phyloP scores from a whole-genome alignment of 2,113 vertebrate genomes.

The Choloepus hoffmanni region DNA sequence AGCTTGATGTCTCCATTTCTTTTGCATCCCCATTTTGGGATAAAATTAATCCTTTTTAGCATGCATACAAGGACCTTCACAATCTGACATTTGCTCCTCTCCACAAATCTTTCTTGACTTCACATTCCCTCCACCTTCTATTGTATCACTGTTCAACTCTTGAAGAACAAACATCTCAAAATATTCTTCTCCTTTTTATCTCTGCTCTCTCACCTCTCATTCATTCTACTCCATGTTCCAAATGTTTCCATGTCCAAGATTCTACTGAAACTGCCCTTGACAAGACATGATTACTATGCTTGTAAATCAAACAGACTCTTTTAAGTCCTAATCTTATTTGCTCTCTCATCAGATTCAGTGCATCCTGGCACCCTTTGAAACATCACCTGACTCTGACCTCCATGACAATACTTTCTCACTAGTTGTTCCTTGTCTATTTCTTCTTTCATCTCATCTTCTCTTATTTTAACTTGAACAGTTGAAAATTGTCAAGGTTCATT shows the following conservation, averaged over 20 bases:
- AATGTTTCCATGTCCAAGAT: not conserved
- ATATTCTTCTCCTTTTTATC: not conserved
- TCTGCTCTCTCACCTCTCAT: constrained; percentile 3
- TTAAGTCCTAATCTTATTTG: not conserved
- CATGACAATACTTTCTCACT: not conserved
- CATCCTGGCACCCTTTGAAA: not conserved
- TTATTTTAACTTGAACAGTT: not conserved
- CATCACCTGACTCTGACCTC: not conserved
- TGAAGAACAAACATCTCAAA: not conserved
- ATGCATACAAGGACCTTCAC: not conserved
- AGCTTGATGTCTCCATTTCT: not conserved
- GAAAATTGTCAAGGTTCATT: constrained; percentile 1
- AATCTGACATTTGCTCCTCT: not conserved
- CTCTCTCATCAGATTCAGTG: not conserved
- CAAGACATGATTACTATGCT: not conserved
- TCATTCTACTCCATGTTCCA: not conserved
- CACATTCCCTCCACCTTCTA: not conserved
- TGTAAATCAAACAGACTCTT: not conserved
- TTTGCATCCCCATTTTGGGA: not conserved
- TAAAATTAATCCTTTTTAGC: constrained; percentile 32
- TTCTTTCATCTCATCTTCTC: not conserved
- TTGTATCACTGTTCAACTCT: not conserved
- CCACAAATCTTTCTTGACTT: not conserved
- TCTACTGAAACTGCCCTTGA: not conserved
- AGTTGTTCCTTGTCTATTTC: not conserved